Base-by-base conservation (phyloP, 2,888 invertebrate genomes). In the Mellilla xanthometata region DNA sequence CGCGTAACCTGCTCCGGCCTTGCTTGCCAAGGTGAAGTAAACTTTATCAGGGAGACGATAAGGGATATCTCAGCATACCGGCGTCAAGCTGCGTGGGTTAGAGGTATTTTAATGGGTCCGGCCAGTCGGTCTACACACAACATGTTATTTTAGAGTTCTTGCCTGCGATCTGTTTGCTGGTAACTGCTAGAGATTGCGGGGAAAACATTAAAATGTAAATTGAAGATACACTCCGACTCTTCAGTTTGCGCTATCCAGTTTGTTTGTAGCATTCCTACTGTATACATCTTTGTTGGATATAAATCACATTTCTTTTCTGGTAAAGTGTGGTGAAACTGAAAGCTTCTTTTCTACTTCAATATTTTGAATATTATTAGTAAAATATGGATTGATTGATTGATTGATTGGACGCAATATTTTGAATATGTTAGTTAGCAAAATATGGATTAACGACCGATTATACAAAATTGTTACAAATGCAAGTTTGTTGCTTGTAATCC, bases 51-150 rank as follows among this genome's bases (percentile, higher is more conserved):
- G 38, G 30, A 40, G 11, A 36, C 35, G 40, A 62, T 66, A 76
- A 63, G 60, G 60, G 58, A 45, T 52, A 56, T 64, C 65, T 69
- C 62, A 38, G 60, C 44, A 41, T 56, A 63, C 40, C 40, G 47
- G 32, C 41, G 35, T 45, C 54, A 53, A 55, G 41, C 35, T 60
- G 71, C 73, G 75, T 75, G 66, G 72, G 68, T 40, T 52, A 58
- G 52, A 59, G 78, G 77, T 76, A 79, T 79, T 74, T 78, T 80
- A 78, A 80, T 80, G 67, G 71, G 57, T 50, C 60, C 52, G 63
- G 58, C 67, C 61, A 59, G 70, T 57, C 58, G 52, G 55, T 52
- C 41, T 60, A 56, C 60, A 61, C 60, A 63, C 56, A 65, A 52
- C 56, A 49, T 56, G 56, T 52, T 55, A 52, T 55, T 56, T 56